A percentile compares a stretch with the other conserved stretches of the same genome.
phyloP scores from a whole-genome alignment of 2,888 invertebrate genomes.

The Drosophila subquinaria region DNA sequence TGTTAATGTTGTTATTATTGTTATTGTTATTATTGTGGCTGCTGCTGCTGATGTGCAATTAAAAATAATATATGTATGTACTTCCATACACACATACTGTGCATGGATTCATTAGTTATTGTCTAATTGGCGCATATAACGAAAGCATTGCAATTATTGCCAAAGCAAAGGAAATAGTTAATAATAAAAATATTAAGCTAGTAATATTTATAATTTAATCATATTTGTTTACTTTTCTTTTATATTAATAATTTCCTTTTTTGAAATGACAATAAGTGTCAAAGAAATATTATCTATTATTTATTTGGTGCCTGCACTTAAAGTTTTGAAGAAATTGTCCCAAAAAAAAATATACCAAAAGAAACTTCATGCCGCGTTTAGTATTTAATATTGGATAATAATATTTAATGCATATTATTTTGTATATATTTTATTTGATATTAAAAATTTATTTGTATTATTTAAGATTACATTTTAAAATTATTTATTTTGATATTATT shows the following conservation, averaged over 20 bases:
- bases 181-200: not conserved
- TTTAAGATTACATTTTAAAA: not conserved
- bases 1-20: conserved; percentile 27
- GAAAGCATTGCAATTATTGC: conserved; percentile 63
- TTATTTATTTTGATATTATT: no score
- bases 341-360: no score
- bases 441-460: not conserved
- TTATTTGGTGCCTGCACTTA: no score
- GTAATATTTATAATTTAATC: not conserved
- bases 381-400: no score
- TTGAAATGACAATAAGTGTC: no score
- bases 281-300: no score
- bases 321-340: no score
- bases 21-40: conserved; percentile 19
- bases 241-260: not conserved
- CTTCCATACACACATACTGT: conserved; percentile 9
- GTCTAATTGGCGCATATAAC: conserved; percentile 79
- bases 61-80: conserved; percentile 63
- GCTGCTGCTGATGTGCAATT: conserved; percentile 44
- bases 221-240: not conserved
- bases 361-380: no score
- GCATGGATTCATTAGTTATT: conserved; percentile 73
- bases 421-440: no score
- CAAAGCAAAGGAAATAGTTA: conserved; percentile 1
- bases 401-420: no score